Evolutionary conservation across 2,797 vertebrate genomes (phyloP), one percentile per base, ranked within the genome.

Genomic region (Aulostomus chinensis): DNA sequence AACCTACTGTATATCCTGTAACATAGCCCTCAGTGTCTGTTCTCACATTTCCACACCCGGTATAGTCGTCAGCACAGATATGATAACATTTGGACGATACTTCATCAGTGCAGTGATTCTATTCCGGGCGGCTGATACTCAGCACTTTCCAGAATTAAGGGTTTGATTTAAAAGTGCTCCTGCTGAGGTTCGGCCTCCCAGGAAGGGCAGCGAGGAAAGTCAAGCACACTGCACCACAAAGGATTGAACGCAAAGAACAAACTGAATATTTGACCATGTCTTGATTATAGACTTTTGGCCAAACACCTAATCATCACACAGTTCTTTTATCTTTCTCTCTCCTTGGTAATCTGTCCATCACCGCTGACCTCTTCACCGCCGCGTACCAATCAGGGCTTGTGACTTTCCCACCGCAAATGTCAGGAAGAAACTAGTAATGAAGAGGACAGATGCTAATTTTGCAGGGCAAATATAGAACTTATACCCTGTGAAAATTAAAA

Each of bases 341-440:
- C 29, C 9, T 51, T 37, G 54, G 48, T 64, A 65, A 75, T 73
- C 70, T 58, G 59, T 75, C 46, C 50, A 59, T 72, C 68, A 58
- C 15, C 45, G 20, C 33, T 45, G 42, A 54, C 74, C 70, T 78
- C 49, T 67, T 57, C 28, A 61, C 35, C 52, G 69, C 69, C 58
- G 53, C 43, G 47, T 43, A 66, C 59, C 59, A 75, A 78, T 79
- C 67, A 59, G 3, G n/a, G 38, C 15, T 15, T 0, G 25, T 50
- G 68, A 74, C 73, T 72, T 77, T 81, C 36, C 38, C 60, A 60
- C 69, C 53, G 66, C 37, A 77, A 82, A 83, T 72, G 68, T 68
- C 55, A 70, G 31, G 29, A 18, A 21, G 35, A 32, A 47, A 56
- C 49, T 2, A 64, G 8, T n/a, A 29, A 3, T 10, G 9, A 9